Evolutionary conservation across 1,140 invertebrate species (phyloP).

Genomic region (Apocrypta bakeri): DNA sequence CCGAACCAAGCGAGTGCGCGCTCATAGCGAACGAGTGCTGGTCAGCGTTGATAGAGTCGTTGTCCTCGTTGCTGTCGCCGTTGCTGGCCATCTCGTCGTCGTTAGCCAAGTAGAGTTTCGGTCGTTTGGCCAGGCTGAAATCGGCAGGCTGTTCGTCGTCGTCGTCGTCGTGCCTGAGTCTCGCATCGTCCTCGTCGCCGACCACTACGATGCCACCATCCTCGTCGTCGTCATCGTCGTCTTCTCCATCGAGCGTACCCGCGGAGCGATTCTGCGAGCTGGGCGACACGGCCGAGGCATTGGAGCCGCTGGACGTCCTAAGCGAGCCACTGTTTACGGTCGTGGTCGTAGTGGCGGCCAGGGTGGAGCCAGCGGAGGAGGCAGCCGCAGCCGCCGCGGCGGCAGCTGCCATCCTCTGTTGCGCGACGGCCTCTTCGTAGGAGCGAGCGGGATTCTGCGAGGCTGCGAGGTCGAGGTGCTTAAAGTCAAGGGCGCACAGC

Average conservation of each 20-base stretch:
- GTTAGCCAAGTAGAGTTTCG: slow-evolving; percentile 78
- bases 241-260: slow-evolving; percentile 61
- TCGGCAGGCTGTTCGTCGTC: slow-evolving; percentile 79
- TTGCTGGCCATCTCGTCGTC: slow-evolving; percentile 81
- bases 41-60: slow-evolving; percentile 75
- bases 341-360: slow-evolving; percentile 69
- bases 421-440: slow-evolving; percentile 67
- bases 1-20: slow-evolving; percentile 60
- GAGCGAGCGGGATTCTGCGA: slow-evolving; percentile 61
- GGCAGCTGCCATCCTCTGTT: slow-evolving; percentile 68
- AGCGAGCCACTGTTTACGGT: slow-evolving; percentile 17
- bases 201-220: slow-evolving; percentile 70
- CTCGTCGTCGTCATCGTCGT: slow-evolving; percentile 78
- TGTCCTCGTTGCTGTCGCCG: slow-evolving; percentile 82
- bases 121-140: slow-evolving; percentile 80
- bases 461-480: slow-evolving; percentile 78
- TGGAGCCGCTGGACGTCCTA: slow-evolving; percentile 53
- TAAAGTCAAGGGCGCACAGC: slow-evolving; percentile 80
- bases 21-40: slow-evolving; percentile 64
- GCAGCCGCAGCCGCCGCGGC: slow-evolving; percentile 55
- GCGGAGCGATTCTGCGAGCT: slow-evolving; percentile 64
- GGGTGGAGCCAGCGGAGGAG: slow-evolving; percentile 64
- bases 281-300: slow-evolving; percentile 62
- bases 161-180: slow-evolving; percentile 58
- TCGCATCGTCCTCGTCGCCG: slow-evolving; percentile 77